Percentiles rank a stretch among this genome's conserved stretches.
Evolutionary conservation across 2,113 vertebrate genomes (phyloP).

Genomic region (Sigmodon hispidus): DNA sequence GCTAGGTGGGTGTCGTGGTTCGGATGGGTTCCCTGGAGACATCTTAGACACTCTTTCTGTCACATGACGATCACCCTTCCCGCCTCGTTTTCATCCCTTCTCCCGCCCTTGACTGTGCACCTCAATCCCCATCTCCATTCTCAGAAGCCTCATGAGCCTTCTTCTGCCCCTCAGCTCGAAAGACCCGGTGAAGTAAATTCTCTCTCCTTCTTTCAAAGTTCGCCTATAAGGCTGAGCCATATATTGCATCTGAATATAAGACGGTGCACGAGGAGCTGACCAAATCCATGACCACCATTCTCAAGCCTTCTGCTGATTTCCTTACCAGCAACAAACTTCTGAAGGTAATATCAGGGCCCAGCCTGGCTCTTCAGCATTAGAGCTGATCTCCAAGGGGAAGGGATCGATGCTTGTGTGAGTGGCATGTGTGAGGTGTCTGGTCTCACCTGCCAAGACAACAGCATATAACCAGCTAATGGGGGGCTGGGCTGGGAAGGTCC

Average conservation of each 20-base stretch:
- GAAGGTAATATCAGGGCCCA: constrained; percentile 88
- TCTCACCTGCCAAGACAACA: too few species aligned
- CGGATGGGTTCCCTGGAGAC: not conserved
- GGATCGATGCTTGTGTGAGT: too few species aligned
- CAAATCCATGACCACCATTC: constrained; percentile 97
- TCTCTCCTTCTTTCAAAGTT: constrained; percentile 86
- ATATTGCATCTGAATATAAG: constrained; percentile 90
- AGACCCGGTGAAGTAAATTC: not conserved
- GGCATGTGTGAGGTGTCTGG: not conserved
- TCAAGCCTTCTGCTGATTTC: constrained; percentile 98
- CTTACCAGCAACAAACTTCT: constrained; percentile 99
- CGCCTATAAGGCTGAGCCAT: constrained; percentile 95
- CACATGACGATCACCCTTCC: constrained; percentile 23
- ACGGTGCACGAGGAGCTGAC: constrained; percentile 96
- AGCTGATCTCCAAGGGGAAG: not conserved
- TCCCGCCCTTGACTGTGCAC: not conserved
- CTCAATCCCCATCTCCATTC: not conserved
- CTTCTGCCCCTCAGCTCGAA: not conserved
- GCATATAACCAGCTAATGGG: too few species aligned
- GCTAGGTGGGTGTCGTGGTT: not conserved
- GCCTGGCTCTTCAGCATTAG: not conserved
- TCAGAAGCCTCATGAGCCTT: not conserved
- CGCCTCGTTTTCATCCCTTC: constrained; percentile 16
- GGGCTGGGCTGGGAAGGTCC: not conserved
- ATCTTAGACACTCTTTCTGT: constrained; percentile 23